phyloP scores from a whole-genome alignment of 1,140 invertebrate genomes.

The Hermatobates lingyangjiaoensis region DNA sequence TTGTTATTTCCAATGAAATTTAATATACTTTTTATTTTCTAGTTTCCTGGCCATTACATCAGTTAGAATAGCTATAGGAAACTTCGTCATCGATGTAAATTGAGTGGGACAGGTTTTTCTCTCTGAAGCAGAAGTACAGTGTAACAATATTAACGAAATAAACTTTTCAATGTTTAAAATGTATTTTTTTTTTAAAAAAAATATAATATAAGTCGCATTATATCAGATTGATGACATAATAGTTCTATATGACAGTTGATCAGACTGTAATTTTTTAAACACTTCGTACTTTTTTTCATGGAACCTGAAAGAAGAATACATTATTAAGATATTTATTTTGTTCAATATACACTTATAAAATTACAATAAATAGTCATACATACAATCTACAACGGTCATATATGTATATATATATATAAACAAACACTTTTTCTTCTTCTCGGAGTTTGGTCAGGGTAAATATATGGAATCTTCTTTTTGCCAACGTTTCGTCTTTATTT shows the following conservation, averaged over 20 bases:
- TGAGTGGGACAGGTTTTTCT: too few relatives aligned
- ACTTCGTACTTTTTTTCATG: conserved; percentile 68
- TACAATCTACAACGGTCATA: background rate
- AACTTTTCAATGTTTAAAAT: too few relatives aligned
- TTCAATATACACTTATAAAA: background rate
- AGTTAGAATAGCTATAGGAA: too few relatives aligned
- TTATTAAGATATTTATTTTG: conserved; percentile 4
- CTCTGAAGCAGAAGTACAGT: too few relatives aligned
- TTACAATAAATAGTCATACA: background rate
- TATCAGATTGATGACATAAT: conserved; percentile 34
- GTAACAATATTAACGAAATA: too few relatives aligned
- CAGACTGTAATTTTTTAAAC: conserved; percentile 57
- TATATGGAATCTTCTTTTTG: background rate
- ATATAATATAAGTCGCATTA: too few relatives aligned
- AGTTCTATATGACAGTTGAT: conserved; percentile 52
- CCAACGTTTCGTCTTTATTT: background rate
- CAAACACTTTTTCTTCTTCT: background rate
- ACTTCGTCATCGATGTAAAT: too few relatives aligned
- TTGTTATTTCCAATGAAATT: too few relatives aligned
- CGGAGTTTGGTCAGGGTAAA: background rate
- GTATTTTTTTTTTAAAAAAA: too few relatives aligned
- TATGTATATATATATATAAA: background rate
- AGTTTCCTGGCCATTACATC: too few relatives aligned
- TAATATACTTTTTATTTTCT: too few relatives aligned
- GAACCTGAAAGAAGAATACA: conserved; percentile 30